Base-by-base conservation (phyloP, 2,888 invertebrate species). In the Tetramorium bicarinatum region DNA sequence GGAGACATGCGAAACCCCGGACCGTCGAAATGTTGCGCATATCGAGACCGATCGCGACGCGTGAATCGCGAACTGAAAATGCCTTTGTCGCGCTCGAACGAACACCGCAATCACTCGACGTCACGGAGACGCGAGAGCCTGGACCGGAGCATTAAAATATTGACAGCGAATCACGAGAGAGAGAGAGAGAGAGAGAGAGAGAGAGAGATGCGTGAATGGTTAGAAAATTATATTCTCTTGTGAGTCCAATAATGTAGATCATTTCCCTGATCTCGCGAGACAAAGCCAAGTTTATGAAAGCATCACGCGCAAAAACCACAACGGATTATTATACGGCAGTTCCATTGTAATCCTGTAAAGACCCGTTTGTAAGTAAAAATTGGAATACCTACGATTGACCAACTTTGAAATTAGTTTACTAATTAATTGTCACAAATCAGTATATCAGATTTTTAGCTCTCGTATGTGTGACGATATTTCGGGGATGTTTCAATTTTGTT, bases 71-170 rank as follows among this genome's bases (percentile, higher is more conserved):
- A 15, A 67, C 25, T 21, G 44, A 25, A 66, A 25, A 4, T 11
- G 66, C 6, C 66, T 67, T 41, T 13, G 64, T 41, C 15, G 6
- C 15, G 11, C 15, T 13, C 3, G 9, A 41, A 62, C 18, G 66
- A 18, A 44, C 44, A 66, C 25, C 41, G 66, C 25, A 9, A 67
- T 67, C 66, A 18, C 44, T 66, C 66, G 29, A 67, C 44, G 66
- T 67, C 66, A 47, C 25, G 9, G 66, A 29, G 47, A 67, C 29
- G n/a, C 7, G 54, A 21, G 44, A 44, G 18, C 9, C 18, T 49
- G 69, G 69, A 69, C n/a, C 69, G 15, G 21, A 34, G 49, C 29
- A 34, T 69, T 49, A 69, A 69, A 49, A 69, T 69, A 69, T 69
- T n/a, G 34, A 69, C 49, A 69, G 34, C 49, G 25, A 66, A 41